Base-by-base conservation (phyloP, 2,113 vertebrate genomes). In the Nansenia antarctica region DNA sequence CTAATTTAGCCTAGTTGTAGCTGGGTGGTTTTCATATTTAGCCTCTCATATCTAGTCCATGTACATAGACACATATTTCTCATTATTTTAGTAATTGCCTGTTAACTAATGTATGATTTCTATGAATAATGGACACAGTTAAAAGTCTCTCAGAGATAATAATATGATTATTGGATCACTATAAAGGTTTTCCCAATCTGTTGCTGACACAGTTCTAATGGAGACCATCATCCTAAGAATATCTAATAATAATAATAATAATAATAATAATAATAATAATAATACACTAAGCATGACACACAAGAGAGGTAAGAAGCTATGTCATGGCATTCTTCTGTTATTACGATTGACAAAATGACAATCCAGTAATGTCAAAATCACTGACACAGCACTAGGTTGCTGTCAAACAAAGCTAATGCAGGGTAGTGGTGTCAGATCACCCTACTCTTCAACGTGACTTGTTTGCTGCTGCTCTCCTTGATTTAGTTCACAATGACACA, bases 391-490 rank as follows among this genome's bases (percentile, higher is more conserved):
- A 68, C 75, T 66, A 49, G 42, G 12, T 26, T 30, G 11, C 54
- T 58, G 54, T 58, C 14, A 18, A 15, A 58, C 14, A 58, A 15
- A 27, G 29, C 29, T 32, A 15, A 58, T 12, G 2, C 45, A 58
- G 6, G 15, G 26, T 58, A 49, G 6, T 22, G 45, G 3, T n/a
- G 45, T 60, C 31, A 35, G 9, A 60, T 60, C 58, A 20, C 15
- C 30, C 7, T 32, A 18, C 57, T 59, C 30, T n/a, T 20, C 11
- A 11, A 29, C 20, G 24, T 15, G 26, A 22, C 37, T 58, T 62
- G 57, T 70, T 69, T 66, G 45, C 22, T 54, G 45, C 63, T n/a
- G n/a, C 62, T 54, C 22, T 69, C 61, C 11, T n/a, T 49, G 49
- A 35, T 62, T 37, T 31, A 35, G n/a, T 52, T 57, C 27, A 22